A percentile compares a stretch with the other conserved stretches of the same genome.
These are phyloP conservation scores for Taurulus bubalis DNA, from an alignment of 2,113 vertebrate species.

Conservation along the genomic window DNA sequence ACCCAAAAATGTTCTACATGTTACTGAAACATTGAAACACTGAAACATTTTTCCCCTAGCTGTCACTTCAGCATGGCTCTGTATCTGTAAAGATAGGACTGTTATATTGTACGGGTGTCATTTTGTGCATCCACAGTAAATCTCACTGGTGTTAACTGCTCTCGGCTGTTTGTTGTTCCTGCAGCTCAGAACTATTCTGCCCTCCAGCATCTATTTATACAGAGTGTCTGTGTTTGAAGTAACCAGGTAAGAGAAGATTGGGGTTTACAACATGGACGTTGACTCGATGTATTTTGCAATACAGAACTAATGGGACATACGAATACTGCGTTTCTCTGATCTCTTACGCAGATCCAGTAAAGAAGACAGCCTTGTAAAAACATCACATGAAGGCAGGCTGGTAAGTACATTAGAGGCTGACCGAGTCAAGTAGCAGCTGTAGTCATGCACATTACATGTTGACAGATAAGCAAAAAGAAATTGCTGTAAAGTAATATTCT, in stretches of 20 bases:
- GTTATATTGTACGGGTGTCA: neutral
- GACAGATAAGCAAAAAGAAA: neutral
- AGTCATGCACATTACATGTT: neutral
- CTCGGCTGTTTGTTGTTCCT: constrained; percentile 42
- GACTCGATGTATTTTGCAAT: neutral
- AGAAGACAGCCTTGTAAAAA: constrained; percentile 1
- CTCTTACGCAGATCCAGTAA: constrained; percentile 32
- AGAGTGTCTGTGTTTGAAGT: constrained; percentile 62
- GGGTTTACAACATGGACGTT: constrained; percentile 1
- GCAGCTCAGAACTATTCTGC: constrained; percentile 66
- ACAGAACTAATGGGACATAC: constrained; percentile 1
- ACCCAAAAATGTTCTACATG: neutral
- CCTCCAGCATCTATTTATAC: constrained; percentile 29
- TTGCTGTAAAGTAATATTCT: neutral
- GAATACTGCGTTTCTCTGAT: constrained; percentile 23
- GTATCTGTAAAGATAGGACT: neutral
- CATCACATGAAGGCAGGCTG: neutral
- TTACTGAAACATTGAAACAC: neutral
- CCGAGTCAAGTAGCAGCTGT: neutral
- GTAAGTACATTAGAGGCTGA: constrained; percentile 29
- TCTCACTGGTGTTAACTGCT: constrained; percentile 1
- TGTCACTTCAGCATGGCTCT: neutral
- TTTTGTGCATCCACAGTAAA: constrained; percentile 7
- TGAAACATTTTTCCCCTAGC: neutral
- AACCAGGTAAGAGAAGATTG: constrained; percentile 62